A percentile compares a stretch with the other conserved stretches of the same genome.
Conservation (phyloP, 2,113 vertebrate genomes). For the Sterrhoptilus dennistouni region DNA sequence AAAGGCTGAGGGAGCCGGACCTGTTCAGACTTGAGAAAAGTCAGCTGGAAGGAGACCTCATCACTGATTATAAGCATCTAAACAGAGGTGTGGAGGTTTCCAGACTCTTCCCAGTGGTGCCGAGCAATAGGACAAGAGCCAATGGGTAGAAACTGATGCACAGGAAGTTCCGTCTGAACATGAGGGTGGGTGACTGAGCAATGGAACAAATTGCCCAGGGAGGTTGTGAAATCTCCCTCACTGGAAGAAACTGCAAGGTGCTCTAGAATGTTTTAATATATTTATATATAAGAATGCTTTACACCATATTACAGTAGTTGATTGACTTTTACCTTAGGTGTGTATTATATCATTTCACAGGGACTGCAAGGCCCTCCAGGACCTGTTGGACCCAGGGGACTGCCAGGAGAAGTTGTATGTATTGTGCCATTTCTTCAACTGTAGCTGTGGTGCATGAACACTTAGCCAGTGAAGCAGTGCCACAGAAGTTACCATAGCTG, state of each 20-base stretch:
- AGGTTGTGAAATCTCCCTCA: background rate
- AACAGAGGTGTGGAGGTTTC: background rate
- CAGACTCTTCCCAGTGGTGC: background rate
- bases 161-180: background rate
- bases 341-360: conserved; percentile 66
- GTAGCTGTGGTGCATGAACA: background rate
- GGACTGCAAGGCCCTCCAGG: conserved; percentile 85
- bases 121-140: background rate
- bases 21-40: background rate
- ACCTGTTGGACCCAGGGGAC: conserved; percentile 80
- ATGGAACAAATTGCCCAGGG: background rate
- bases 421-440: background rate
- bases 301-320: background rate
- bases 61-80: background rate
- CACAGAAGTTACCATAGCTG: background rate
- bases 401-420: conserved; percentile 86
- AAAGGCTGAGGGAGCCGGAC: background rate
- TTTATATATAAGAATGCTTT: background rate
- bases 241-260: background rate
- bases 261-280: background rate
- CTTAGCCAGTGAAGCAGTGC: background rate
- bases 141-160: background rate
- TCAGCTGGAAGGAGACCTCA: background rate
- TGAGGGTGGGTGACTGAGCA: background rate
- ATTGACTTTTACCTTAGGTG: background rate